These are phyloP conservation scores for Phyllostomus hastatus DNA, from an alignment of 2,113 vertebrate genomes.

Conservation along the genomic window DNA sequence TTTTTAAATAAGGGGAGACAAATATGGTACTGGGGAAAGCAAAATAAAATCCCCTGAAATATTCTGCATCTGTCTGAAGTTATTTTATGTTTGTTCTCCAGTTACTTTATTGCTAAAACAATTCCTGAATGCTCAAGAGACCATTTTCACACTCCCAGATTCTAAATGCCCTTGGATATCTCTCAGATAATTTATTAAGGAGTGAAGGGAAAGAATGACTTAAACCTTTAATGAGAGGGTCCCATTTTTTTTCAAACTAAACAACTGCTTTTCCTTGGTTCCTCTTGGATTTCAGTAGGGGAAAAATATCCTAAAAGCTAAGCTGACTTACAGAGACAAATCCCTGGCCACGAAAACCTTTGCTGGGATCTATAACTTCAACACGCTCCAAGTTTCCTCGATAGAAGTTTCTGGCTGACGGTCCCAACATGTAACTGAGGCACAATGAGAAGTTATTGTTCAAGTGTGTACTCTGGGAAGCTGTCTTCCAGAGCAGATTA, in stretches of 20 bases:
- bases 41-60: slow-evolving; percentile 28
- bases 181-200: slow-evolving; percentile 42
- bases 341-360: slow-evolving; percentile 61
- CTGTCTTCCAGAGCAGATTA: slow-evolving; percentile 47
- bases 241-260: slow-evolving; percentile 33
- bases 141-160: neutral
- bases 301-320: slow-evolving; percentile 30
- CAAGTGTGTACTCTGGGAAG: slow-evolving; percentile 46
- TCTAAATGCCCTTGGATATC: slow-evolving; percentile 1
- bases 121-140: slow-evolving; percentile 16
- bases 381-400: slow-evolving; percentile 76
- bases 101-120: slow-evolving; percentile 36
- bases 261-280: slow-evolving; percentile 21
- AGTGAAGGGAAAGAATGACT: slow-evolving; percentile 9
- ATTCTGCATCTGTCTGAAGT: slow-evolving; percentile 27
- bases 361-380: slow-evolving; percentile 70
- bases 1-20: neutral
- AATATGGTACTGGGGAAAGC: neutral
- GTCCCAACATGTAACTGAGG: slow-evolving; percentile 72
- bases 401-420: slow-evolving; percentile 76
- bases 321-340: slow-evolving; percentile 35
- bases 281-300: slow-evolving; percentile 8
- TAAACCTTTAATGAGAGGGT: neutral
- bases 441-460: slow-evolving; percentile 64
- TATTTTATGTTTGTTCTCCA: slow-evolving; percentile 7